Base-by-base conservation (phyloP, 2,888 invertebrate species). In the Brachyptera putata region DNA sequence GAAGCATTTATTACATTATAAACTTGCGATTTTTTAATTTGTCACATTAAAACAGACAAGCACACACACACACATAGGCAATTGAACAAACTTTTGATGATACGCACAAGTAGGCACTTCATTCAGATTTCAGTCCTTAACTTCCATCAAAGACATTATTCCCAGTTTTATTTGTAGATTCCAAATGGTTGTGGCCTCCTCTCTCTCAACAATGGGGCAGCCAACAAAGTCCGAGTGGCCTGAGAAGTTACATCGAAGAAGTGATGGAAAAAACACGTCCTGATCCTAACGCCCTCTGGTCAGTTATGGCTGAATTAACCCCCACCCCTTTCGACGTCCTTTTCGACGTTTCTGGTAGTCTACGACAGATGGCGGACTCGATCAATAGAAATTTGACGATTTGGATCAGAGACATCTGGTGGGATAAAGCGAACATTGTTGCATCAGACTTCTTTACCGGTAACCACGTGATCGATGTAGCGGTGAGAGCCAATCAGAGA, bases 191-290 rank as follows among this genome's bases (percentile, higher is more conserved):
- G 21, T 85, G 85, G 85, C 83, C 83, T 1, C 76, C 79, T 21
- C 73, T 85, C 66, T 79, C 79, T 48, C 85, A 85, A 69, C 75
- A 81, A 57, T 85, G 85, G 85, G 85, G 84, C 11, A 81, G 85
- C 69, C 66, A 69, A 24, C 71, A 76, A 60, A 69, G 73, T 1
- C 70, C 72, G 4, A 73, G 73, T 22, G 77, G 77, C 2, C 70
- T 79, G 24, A 71, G 78, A 18, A 49, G 16, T 22, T 64, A 56
- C 56, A 57, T 64, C 9, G 61, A 61, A 34, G 46, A 37, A 21
- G 50, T 50, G 30, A 59, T 64, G 59, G 57, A 56, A 25, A 58
- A 58, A 34, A 56, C 36, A 5, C 53, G 56, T 34, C 63, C 56
- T 21, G 57, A 39, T 18, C 39, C 34, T 3, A n/a, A 30, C n/a